phyloP scores from a whole-genome alignment of 2,113 vertebrate species.

The Cyphomyrus discorhynchus region DNA sequence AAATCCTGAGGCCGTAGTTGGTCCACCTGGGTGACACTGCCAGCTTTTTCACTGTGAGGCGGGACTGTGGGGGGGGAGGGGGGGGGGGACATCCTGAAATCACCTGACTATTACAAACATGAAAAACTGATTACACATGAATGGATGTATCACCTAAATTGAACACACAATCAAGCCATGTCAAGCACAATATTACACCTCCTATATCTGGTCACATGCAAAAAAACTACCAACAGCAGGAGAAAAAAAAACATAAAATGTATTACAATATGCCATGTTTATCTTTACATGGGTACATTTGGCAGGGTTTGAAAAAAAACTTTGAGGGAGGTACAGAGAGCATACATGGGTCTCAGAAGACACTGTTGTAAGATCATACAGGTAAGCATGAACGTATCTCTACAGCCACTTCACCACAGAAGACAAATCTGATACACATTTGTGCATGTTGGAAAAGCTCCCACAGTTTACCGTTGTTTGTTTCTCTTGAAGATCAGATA shows the following conservation, averaged over 20 bases:
- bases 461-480: not conserved
- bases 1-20: constrained; percentile 73
- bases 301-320: not conserved
- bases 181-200: not conserved
- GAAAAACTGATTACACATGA: not conserved
- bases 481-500: not conserved
- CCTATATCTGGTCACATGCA: not conserved
- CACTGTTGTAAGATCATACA: not conserved
- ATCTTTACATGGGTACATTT: not conserved
- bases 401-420: not conserved
- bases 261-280: not conserved
- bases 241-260: not conserved
- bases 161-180: not conserved
- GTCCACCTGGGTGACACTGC: constrained; percentile 69
- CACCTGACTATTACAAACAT: not conserved
- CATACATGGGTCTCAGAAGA: not conserved
- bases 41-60: constrained; percentile 66
- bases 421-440: not conserved
- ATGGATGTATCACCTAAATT: not conserved
- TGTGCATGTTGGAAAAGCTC: not conserved
- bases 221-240: not conserved
- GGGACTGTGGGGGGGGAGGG: constrained; percentile 44
- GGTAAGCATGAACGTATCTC: not conserved
- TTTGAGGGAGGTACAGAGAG: not conserved
- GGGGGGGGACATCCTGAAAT: not conserved